Percentiles rank a stretch among this genome's conserved stretches.
These are phyloP conservation scores for Leptinotarsa rubiginosa DNA, from an alignment of 2,888 invertebrate genomes.

Conservation along the genomic window DNA sequence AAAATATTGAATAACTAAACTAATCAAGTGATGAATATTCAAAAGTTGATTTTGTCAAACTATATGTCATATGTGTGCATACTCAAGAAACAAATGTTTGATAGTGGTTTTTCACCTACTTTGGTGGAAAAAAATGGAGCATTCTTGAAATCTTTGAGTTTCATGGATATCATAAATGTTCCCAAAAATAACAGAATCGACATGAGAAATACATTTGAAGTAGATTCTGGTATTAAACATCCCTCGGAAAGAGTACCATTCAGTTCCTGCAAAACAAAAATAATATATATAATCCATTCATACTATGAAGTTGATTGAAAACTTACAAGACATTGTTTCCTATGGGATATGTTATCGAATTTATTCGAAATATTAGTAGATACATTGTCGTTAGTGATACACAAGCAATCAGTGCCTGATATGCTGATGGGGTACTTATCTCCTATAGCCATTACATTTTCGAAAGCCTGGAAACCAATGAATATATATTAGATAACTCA, in stretches of 20 bases:
- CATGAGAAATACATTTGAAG: constrained; percentile 94
- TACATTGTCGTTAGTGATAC: no score
- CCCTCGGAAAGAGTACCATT: constrained; percentile 81
- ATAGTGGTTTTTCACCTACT: constrained; percentile 7
- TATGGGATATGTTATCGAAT: background rate
- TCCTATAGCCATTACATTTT: constrained; percentile 91
- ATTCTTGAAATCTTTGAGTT: constrained; percentile 92
- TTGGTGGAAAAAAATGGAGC: constrained; percentile 82
- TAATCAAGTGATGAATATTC: no score
- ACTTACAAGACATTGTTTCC: background rate
- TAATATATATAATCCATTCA: background rate
- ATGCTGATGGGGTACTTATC: constrained; percentile 83
- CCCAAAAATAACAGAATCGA: constrained; percentile 92
- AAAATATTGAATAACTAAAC: no score
- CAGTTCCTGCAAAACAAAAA: constrained; percentile 71
- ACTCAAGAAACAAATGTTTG: no score
- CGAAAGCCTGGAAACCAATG: constrained; percentile 80
- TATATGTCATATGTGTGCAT: no score
- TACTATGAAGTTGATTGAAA: background rate
- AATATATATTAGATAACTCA: background rate
- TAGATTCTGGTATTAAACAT: constrained; percentile 77
- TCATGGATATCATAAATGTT: constrained; percentile 89
- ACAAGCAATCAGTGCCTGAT: constrained; percentile 68
- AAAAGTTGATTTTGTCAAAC: no score
- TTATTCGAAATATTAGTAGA: no score